Percentiles rank a stretch among this genome's conserved stretches.
Evolutionary conservation across 2,888 invertebrate species (phyloP).

Genomic region (Drosophila eohydei): DNA sequence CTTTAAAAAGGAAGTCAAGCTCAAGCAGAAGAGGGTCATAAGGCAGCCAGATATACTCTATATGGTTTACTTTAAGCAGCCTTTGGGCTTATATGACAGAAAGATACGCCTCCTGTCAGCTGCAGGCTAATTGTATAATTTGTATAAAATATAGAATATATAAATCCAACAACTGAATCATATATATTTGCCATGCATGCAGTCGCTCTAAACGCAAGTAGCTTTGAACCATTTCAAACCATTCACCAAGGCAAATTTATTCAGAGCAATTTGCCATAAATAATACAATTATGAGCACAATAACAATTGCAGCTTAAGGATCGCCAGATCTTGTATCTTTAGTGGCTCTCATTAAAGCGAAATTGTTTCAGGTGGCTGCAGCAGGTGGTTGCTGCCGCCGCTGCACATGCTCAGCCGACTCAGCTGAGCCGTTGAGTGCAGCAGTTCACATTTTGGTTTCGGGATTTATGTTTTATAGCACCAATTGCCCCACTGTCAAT

Average conservation of each 20-base stretch:
- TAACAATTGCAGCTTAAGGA: constrained; percentile 14
- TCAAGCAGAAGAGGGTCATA: background rate
- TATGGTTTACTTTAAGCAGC: background rate
- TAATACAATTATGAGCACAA: constrained; percentile 28
- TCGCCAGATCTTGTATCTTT: constrained; percentile 35
- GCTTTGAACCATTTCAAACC: background rate
- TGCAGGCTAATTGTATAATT: background rate
- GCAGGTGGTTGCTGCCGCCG: constrained; percentile 33
- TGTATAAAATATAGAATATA: no score
- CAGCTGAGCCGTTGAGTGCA: constrained; percentile 14
- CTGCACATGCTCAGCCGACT: constrained; percentile 15
- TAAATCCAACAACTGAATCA: background rate
- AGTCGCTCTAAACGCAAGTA: background rate
- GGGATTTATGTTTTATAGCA: constrained; percentile 64
- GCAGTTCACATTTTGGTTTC: constrained; percentile 28
- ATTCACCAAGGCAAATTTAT: constrained; percentile 6
- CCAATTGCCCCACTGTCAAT: constrained; percentile 67
- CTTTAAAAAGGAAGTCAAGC: background rate
- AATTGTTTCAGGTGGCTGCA: constrained; percentile 43
- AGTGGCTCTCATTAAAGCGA: constrained; percentile 38
- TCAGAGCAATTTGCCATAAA: constrained; percentile 22
- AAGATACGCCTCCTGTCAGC: background rate
- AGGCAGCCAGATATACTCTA: background rate
- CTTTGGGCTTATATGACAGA: background rate
- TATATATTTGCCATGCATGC: background rate